Base-by-base conservation (phyloP, 2,113 vertebrate species). In the Antigone vipio region DNA sequence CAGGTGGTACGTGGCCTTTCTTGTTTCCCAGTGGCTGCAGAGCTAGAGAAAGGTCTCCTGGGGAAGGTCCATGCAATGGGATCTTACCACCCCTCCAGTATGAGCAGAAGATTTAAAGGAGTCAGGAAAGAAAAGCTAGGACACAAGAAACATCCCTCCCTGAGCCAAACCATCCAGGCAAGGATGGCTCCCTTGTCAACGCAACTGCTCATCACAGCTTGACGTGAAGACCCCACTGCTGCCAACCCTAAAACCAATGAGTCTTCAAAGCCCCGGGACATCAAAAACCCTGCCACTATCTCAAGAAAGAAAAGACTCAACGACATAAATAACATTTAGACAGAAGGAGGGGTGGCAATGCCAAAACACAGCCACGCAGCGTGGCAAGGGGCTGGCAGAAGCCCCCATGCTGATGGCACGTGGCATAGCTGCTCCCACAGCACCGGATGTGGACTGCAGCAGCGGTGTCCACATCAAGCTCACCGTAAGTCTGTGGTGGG, bases 401-500 rank as follows among this genome's bases (percentile, higher is more conserved):
- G 58, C 14, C 47, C 16, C 64, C 3, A 0, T 1, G 15, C n/a
- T 38, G 38, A 29, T 8, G 45, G 50, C 50, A 32, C 0, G 1
- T 10, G 58, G 35, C 53, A 21, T 4, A 34, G 68, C 58, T 69
- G 42, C 68, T 76, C 21, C 56, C 27, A 4, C 22, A 8, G 5
- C 55, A 2, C 17, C 5, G 45, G 35, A 20, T 18, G 18, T 0
- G 3, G 14, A 10, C 29, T 26, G 29, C 44, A 45, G 72, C 60
- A 27, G 44, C 9, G 15, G n/a, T 5, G 21, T 38, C 56, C 35
- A 7, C 20, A 22, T 3, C 30, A 6, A 35, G 21, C 20, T 38
- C 6, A 0, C 23, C 22, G 0, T 3, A 5, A 16, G 21, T 9
- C 20, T 27, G 35, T 3, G 29, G 16, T 23, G 56, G 22, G 59